Evolutionary conservation across 2,888 invertebrate species (phyloP), one percentile per base, ranked within the genome.

Genomic region (Parnassius smintheus): DNA sequence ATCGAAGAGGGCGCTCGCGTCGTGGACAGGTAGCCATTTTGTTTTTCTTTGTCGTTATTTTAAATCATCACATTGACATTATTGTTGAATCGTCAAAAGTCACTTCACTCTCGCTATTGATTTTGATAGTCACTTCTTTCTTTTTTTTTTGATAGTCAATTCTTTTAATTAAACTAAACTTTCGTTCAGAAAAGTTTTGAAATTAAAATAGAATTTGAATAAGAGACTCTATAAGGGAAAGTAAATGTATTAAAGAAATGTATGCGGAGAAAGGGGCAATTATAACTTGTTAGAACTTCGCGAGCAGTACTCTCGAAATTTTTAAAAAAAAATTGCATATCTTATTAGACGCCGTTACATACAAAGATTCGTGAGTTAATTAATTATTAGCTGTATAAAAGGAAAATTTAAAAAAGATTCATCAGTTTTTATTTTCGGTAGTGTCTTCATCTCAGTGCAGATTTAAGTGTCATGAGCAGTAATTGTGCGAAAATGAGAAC

Each of bases 11-110:
- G 53, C 88, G 77, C 65, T 82, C 82, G 61, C 84, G 77, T 67
- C 90, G 77, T 3, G 90, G 91, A 71, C 91, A 90, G 41, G 91
- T 91, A 71, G 90, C 76, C 83, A 83, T 83, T 64, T 77, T 81
- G 64, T 62, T 69, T 72, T 65, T 42, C 25, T 57, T 67, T 64
- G 61, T 56, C 22, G 18, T 56, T 53, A 4, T 50, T 54, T 60
- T 55, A 63, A 65, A 56, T 56, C 61, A 65, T 64, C 65, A 69
- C 72, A 71, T 68, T 68, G 55, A 55, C 59, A 65, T 68, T 66
- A 70, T 63, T 12, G 11, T 48, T 48, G 57, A 35, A 45, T 62
- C 54, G 55, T 67, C 65, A 51, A 65, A 63, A 63, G 25, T 58
- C 60, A 62, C 65, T 56, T 52, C 55, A 65, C 65, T 64, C 46